Evolutionary conservation across 2,113 vertebrate genomes (phyloP), one percentile per base, ranked within the genome.

Genomic region (Tenebrosternarchus preto): DNA sequence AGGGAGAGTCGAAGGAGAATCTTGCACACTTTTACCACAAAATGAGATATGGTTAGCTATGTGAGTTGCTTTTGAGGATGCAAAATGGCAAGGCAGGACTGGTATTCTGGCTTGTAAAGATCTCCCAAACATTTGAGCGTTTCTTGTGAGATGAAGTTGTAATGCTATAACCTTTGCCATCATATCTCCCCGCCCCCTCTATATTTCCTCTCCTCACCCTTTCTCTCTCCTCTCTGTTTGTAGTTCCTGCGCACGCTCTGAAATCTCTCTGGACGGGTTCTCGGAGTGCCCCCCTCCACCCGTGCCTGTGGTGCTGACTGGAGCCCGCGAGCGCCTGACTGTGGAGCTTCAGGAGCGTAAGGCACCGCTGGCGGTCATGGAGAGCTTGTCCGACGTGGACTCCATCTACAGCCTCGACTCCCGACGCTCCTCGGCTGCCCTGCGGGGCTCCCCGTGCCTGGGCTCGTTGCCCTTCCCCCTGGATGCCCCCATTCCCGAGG

Each of bases 351-450:
- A 96, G 88, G 96, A 96, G 56, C 94, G 95, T 8, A 94, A 96
- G n/a, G 98, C 98, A 0, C 98, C 98, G 0, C 92, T 99, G 24
- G 98, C 98, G 0, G 93, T 97, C 84, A 98, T 97, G 96, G 98
- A 99, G 91, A 98, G 96, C 86, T 95, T 99, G 17, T 99, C 98
- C 0, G 98, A 99, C 57, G 97, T 96, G 0, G 98, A 99, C 78
- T 99, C 98, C 0, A 88, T 98, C 84, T 98, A 98, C 87, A 98
- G 97, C 90, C 94, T 99, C 2, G 98, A 99, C 86, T 99, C 98
- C 0, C 93, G 98, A 31, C 96, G 98, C 74, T 99, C 97, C 74
- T 99, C 98, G 0, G 97, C 97, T 1, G 98, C 96, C 55, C 92
- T 99, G 69, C 91, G 96, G 2, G 97, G 98, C 77, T 99, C 97